Evolutionary conservation across 1,140 invertebrate species (phyloP).

Genomic region (Oryzaephilus surinamensis): DNA sequence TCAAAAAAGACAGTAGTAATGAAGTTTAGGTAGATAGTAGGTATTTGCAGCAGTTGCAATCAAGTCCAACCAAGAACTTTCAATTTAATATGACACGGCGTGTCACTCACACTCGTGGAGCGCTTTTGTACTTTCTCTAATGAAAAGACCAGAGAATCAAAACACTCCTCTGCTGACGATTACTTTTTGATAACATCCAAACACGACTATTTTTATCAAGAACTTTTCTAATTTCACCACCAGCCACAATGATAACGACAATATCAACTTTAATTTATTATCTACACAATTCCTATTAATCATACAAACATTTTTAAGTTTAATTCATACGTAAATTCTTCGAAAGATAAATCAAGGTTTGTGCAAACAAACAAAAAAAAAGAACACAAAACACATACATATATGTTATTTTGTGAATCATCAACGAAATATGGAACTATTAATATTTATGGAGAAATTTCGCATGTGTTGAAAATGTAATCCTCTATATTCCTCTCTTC

Average conservation of each 20-base stretch:
- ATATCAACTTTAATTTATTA: constrained; percentile 1
- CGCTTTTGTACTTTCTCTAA: constrained; percentile 15
- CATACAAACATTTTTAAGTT: background rate
- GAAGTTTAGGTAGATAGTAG: no score
- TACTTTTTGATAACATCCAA: no score
- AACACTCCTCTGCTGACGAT: constrained; percentile 6
- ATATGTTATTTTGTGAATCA: constrained; percentile 3
- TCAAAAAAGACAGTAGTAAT: no score
- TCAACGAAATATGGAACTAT: constrained; percentile 6
- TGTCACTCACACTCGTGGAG: constrained; percentile 13
- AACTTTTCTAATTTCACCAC: constrained; percentile 5
- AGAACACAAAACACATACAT: constrained; percentile 3
- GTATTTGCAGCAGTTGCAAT: no score
- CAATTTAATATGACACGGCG: constrained; percentile 12
- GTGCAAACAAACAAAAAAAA: constrained; percentile 5
- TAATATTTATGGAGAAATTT: constrained; percentile 14
- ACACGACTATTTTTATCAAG: constrained; percentile 3
- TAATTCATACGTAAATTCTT: constrained; percentile 2
- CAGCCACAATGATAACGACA: constrained; percentile 2
- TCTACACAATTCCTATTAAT: background rate
- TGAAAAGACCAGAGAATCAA: constrained; percentile 11
- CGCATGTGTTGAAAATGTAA: constrained; percentile 13
- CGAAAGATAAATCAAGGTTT: background rate
- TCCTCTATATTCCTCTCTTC: constrained; percentile 5
- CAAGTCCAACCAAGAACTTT: no score